Percentiles rank a stretch among this genome's conserved stretches.
These are phyloP conservation scores for Athrips mouffetella DNA, from an alignment of 2,888 invertebrate species.

Conservation along the genomic window DNA sequence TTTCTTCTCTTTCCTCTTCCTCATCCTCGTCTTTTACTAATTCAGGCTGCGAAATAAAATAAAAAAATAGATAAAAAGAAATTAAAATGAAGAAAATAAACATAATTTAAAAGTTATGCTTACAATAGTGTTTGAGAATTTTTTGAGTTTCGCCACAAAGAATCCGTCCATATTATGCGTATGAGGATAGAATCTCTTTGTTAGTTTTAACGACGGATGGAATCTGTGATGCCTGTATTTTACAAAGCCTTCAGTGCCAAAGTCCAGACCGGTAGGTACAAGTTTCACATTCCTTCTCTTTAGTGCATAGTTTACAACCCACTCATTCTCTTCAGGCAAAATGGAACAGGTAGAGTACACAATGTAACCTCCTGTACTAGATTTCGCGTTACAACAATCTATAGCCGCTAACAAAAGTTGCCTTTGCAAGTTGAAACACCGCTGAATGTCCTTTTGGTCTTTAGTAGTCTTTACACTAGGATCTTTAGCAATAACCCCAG, in stretches of 20 bases:
- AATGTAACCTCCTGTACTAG: conserved; percentile 94
- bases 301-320: conserved; percentile 96
- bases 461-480: conserved; percentile 96
- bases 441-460: conserved; percentile 92
- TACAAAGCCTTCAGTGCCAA: conserved; percentile 96
- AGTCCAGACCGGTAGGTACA: conserved; percentile 94
- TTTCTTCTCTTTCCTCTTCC: conserved; percentile 40
- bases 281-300: conserved; percentile 96
- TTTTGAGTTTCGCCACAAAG: conserved; percentile 98
- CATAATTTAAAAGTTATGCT: conserved; percentile 29
- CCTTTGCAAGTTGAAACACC: conserved; percentile 94
- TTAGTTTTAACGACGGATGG: conserved; percentile 92
- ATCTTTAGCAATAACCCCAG: conserved; percentile 98
- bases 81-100: background rate
- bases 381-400: conserved; percentile 95
- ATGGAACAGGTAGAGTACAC: conserved; percentile 99
- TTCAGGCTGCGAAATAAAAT: conserved; percentile 63
- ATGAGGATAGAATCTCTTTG: conserved; percentile 97
- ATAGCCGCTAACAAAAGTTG: conserved; percentile 97
- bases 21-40: conserved; percentile 66
- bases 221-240: conserved; percentile 91
- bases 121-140: conserved; percentile 89
- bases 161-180: conserved; percentile 99
- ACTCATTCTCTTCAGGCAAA: conserved; percentile 98
- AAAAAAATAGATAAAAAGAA: conserved; percentile 14